Base-by-base conservation (phyloP, 1,140 invertebrate species). In the silkworm (Bombyx mori) region DNA sequence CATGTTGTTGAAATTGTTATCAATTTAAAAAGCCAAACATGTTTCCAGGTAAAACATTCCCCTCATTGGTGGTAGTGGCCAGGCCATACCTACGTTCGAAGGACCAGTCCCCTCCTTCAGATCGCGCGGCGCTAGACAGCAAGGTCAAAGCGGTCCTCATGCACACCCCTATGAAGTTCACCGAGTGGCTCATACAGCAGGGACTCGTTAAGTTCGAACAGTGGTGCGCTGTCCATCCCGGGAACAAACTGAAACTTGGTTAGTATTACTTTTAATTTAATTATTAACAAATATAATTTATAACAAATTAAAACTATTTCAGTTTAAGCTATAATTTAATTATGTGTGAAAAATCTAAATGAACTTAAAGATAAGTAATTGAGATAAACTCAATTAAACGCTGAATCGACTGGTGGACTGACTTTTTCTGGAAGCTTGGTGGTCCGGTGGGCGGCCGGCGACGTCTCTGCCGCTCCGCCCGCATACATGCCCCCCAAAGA, bases 111-210 rank as follows among this genome's bases (percentile, higher is more conserved):
- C 75, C 79, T 4, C 77, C 81, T 6, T 62, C 78, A 1, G 91
- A 91, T 69, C 87, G 92, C 26, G 77, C 89, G 3, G 86, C 88
- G 44, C 77, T 92, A 8, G 92, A 94, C 79, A 88, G 89, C 7
- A 94, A 94, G 84, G 94, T 97, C 0, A 96, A 96, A 78, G 89
- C 90, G 26, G 92, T 96, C 10, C 86, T 97, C 1, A 93, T 95
- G 89, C 92, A 92, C 68, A 91, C 91, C 1, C 91, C 94, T 0
- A 92, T 93, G 44, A 94, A 94, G 73, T 96, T 96, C 71, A 95
- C 94, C 1, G 95, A 97, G 87, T 96, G 95, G 94, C 88, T 97
- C 22, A 94, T 97, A 49, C 94, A 96, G 75, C 92, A 94, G 75
- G 94, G 95, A 1, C 72, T 96, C 3, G 89, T 96, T 1, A 89